Base-by-base conservation (phyloP, 2,888 invertebrate species). In the Hypomecis punctinalis region DNA sequence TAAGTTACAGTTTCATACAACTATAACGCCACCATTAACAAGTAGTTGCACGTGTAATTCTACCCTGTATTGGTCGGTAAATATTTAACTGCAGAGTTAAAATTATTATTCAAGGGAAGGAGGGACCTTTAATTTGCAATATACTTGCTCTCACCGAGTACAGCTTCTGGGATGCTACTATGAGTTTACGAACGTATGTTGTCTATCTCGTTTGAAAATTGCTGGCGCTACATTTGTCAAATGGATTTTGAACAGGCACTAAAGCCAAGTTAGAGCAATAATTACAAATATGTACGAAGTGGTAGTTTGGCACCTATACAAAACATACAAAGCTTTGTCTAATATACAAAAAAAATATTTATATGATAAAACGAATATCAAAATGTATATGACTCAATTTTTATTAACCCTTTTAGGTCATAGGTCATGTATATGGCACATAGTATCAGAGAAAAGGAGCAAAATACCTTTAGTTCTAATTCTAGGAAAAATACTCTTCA, bases 61-160 rank as follows among this genome's bases (percentile, higher is more conserved):
- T 40, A 65, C 55, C 48, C 51, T 43, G 45, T 58, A 51, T 53
- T 65, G 63, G 55, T 49, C 58, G 60, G 58, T 63, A 64, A 67
- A 65, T 61, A 64, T 62, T 58, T 61, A 49, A 45, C 13, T 11
- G 10, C 6, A 6, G 7, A 9, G 10, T 42, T 42, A 43, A 1
- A 11, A 66, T 63, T 56, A 55, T 49, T 43, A 23, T 67, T 63
- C 48, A 74, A 68, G 69, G 75, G 75, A 71, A 72, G 72, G 74
- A 70, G 77, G 77, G 81, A 77, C 81, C 77, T 74, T 79, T 81
- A 85, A 85, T 86, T 85, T 84, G 83, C 80, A 79, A 81, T 78
- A 75, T 79, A 74, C 74, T 71, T 65, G 67, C 46, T 0, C 35
- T 33, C 46, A 23, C 48, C 35, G 10, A 36, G 35, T 10, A 36